Evolutionary conservation across 1,140 invertebrate genomes (phyloP).

Genomic region (Aphis craccivora): DNA sequence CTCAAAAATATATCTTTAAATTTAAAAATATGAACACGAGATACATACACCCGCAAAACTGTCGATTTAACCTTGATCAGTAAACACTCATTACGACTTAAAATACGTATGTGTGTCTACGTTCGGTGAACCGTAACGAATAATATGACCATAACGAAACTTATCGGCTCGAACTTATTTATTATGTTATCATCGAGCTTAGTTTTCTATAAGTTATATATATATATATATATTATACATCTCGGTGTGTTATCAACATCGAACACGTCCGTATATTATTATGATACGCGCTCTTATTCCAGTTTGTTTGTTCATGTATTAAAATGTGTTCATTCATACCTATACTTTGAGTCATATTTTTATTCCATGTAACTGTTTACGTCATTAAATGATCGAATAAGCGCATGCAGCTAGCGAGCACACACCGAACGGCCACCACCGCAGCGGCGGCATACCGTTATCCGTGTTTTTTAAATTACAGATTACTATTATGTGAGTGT

Average conservation of each 20-base stretch:
- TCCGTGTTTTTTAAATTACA: slow-evolving; percentile 35
- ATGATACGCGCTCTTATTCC: not conserved
- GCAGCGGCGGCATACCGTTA: slow-evolving; percentile 32
- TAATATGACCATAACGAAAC: not conserved
- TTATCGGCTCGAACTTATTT: not conserved
- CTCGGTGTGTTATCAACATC: not conserved
- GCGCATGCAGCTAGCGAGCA: not conserved
- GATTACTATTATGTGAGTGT: not conserved
- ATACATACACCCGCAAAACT: not conserved
- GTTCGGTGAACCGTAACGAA: not conserved
- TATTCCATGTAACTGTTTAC: slow-evolving; percentile 12
- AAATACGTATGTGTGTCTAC: not conserved
- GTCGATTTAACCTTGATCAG: not conserved
- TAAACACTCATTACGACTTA: not conserved
- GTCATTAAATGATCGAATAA: slow-evolving; percentile 34
- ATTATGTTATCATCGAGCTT: not conserved
- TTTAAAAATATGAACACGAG: not conserved
- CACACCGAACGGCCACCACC: not conserved
- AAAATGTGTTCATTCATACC: not conserved
- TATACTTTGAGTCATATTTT: slow-evolving; percentile 20
- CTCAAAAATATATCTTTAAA: not conserved
- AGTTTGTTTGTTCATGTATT: not conserved
- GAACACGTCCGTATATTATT: not conserved
- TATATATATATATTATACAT: not conserved
- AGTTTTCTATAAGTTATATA: not conserved